Base-by-base conservation (phyloP, 2,113 vertebrate species). In the Amblyopsis rosae region DNA sequence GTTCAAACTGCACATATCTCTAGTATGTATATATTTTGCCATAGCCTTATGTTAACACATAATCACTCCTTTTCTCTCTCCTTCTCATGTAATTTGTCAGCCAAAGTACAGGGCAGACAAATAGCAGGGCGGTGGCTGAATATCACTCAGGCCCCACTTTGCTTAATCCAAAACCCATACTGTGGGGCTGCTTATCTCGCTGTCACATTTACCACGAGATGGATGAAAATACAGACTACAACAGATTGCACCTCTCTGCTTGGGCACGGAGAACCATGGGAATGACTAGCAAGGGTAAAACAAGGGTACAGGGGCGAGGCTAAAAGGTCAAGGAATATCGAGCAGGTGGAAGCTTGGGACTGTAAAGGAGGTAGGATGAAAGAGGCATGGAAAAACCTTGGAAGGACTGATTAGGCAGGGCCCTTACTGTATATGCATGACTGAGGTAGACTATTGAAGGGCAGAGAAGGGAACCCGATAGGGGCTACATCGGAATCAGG, bases 401-500 rank as follows among this genome's bases (percentile, higher is more conserved):
- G 7, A 41, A 5, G 35, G 68, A 63, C 69, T 81, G 84, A 82
- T 82, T 80, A 83, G 80, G 71, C 71, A 68, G 62, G 65, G 62
- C 65, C 75, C 35, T 41, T 7, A 8, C 26, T 26, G 26, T 26
- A 26, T 6, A 41, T 67, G 13, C 75, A 59, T 8, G 6, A 78
- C 59, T 68, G 66, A 71, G 75, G 49, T 59, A 61, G 69, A 69
- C 47, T 59, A 65, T 69, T 76, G 71, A 80, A 69, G 82, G 61
- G 62, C 66, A 56, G 65, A 0, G 67, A 70, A 76, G 63, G 45
- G 64, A 76, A 75, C 83, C 72, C 72, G 68, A 61, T 51, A 71
- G 83, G 83, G 82, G 87, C 83, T 89, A 86, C 85, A 90, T 89
- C 84, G 82, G 69, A 84, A 88, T 90, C 83, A 75, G 82, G 85